These are phyloP conservation scores for Sylvia atricapilla DNA, from an alignment of 2,113 vertebrate genomes.

Conservation along the genomic window DNA sequence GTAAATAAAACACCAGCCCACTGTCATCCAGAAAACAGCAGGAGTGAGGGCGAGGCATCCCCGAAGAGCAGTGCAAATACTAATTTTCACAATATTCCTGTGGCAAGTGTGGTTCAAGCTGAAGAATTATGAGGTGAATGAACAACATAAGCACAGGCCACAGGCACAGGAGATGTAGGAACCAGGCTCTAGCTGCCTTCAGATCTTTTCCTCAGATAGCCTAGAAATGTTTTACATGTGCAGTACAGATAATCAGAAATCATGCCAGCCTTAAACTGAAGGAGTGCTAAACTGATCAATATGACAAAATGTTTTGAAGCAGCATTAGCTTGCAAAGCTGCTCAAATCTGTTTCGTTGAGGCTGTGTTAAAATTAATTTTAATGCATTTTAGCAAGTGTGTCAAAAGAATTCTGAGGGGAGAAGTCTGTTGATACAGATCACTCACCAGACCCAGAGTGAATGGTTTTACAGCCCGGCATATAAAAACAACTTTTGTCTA, in stretches of 20 bases:
- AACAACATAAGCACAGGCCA: background rate
- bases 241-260: background rate
- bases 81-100: background rate
- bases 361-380: background rate
- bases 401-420: background rate
- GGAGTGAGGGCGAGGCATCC: background rate
- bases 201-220: background rate
- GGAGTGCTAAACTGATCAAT: background rate
- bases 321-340: background rate
- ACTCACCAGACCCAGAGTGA: background rate
- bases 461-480: background rate
- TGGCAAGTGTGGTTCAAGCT: background rate
- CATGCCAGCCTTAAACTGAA: background rate
- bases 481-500: background rate
- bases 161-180: background rate
- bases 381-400: constrained; percentile 13
- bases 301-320: background rate
- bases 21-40: background rate
- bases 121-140: background rate
- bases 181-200: background rate
- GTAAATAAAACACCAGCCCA: background rate
- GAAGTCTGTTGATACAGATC: background rate
- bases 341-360: background rate
- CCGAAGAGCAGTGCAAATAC: background rate
- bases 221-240: background rate